Base-by-base conservation (phyloP, 2,888 invertebrate species). In the Meta bourneti region DNA sequence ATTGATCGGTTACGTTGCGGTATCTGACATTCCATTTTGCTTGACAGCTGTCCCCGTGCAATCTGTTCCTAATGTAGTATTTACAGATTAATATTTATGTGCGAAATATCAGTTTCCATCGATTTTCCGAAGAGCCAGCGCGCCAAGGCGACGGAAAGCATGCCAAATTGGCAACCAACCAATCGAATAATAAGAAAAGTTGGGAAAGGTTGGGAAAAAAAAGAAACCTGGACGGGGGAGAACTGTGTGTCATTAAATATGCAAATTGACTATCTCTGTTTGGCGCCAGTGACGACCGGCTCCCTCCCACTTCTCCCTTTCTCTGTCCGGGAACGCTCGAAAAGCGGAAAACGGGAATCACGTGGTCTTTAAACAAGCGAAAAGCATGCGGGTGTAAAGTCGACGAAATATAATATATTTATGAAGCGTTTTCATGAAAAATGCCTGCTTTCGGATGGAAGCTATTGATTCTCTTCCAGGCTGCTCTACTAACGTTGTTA, bases 101-200 rank as follows among this genome's bases (percentile, higher is more conserved):
- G 13, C 13, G 61, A 61, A 61, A 61, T 16, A 61, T 61, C 61
- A 9, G 13, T 61, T 61, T 61, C 61, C 61, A 61, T 61, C 61
- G 61, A 61, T 89, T 54, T 77, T 16, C 75, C 61, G n/a, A 85
- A 69, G 54, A 77, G 83, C 19, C 74, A 71, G 34, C 20, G 34
- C 89, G 82, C 82, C 89, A 89, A 89, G 82, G 82, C 82, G 82
- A 49, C 49, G 89, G 81, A 89, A 77, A 88, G 61, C 69, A 74
- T 75, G 89, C 89, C 89, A 89, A 89, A 52, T 89, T 89, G 89
- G 89, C 89, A 89, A 82, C 89, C 89, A 77, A 89, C 89, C 89
- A 89, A 82, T 89, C 11, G 75, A 82, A 77, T 48, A 88, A 80
- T 80, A 89, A 82, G 74, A 89, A 88, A 88, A 75, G 74, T 75